phyloP scores from a whole-genome alignment of 2,797 vertebrate species.

The Thripadectes ignobilis region DNA sequence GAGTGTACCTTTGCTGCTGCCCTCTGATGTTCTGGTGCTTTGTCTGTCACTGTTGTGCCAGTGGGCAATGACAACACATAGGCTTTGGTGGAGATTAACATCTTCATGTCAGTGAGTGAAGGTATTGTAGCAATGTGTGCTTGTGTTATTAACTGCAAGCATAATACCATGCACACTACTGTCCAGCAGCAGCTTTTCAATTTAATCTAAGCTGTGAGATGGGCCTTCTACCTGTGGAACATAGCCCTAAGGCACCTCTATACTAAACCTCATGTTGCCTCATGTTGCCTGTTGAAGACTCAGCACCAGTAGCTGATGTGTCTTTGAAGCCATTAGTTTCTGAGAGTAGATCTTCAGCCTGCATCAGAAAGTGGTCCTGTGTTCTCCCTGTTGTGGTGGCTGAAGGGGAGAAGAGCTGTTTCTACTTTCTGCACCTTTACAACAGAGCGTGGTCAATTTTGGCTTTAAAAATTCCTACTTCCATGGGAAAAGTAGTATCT shows the following conservation, averaged over 20 bases:
- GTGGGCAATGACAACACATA: not conserved
- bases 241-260: not conserved
- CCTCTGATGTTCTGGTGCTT: not conserved
- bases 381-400: not conserved
- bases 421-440: not conserved
- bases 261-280: not conserved
- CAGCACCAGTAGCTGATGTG: not conserved
- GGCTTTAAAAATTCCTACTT: not conserved
- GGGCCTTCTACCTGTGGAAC: not conserved
- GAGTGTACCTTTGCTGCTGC: not conserved
- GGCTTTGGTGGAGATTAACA: not conserved
- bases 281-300: not conserved
- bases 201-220: not conserved
- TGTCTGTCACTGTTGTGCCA: not conserved
- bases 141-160: not conserved
- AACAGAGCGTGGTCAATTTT: not conserved
- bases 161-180: not conserved
- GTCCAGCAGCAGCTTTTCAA: not conserved
- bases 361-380: not conserved
- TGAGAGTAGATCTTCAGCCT: not conserved
- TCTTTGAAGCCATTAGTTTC: not conserved
- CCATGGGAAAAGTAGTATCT: not conserved
- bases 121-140: not conserved
- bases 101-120: not conserved
- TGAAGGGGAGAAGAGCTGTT: not conserved